Evolutionary conservation across 2,888 invertebrate species (phyloP), one percentile per base, ranked within the genome.

Genomic region (Abscondita cerata): DNA sequence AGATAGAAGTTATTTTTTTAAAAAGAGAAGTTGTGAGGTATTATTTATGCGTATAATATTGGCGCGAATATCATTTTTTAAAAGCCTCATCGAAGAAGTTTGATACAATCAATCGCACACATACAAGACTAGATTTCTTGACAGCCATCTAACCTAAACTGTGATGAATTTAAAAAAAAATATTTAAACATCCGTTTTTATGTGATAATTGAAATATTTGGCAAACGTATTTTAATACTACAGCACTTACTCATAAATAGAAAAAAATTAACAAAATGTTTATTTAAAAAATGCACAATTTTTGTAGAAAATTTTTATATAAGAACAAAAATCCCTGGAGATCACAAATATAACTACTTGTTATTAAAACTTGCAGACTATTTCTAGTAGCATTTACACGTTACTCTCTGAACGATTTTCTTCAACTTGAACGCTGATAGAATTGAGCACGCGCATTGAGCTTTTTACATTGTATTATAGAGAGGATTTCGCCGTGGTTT

Each of bases 391-490:
- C 36, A 9, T n/a, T n/a, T 36, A 19, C 44, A n/a, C n/a, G n/a
- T n/a, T 44, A 44, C 16, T 44, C 18, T 18, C 16, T 18, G 16
- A 44, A 44, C 13, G 3, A n/a, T 13, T 40, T 40, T 40, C 40
- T 12, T 13, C 6, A 8, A 40, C 1, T 13, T 15, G 2, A 48
- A 5, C 25, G 16, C 31, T 5, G 18, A 41, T 13, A 31, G 33
- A 50, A 60, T 53, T 62, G 62, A 62, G 62, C 62, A 58, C 54
- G 36, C 33, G 57, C 36, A 41, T 59, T 65, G 62, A 65, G 61
- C 65, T 59, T n/a, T n/a, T 89, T 89, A 93, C 93, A 93, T 93
- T 78, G 93, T 93, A 85, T 93, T 93, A 83, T 92, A 93, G 81
- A 93, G 91, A 77, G 90, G 87, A 84, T 92, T 91, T 83, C 89